Evolutionary conservation across 2,888 invertebrate species (phyloP).

Genomic region (Neria commutata): DNA sequence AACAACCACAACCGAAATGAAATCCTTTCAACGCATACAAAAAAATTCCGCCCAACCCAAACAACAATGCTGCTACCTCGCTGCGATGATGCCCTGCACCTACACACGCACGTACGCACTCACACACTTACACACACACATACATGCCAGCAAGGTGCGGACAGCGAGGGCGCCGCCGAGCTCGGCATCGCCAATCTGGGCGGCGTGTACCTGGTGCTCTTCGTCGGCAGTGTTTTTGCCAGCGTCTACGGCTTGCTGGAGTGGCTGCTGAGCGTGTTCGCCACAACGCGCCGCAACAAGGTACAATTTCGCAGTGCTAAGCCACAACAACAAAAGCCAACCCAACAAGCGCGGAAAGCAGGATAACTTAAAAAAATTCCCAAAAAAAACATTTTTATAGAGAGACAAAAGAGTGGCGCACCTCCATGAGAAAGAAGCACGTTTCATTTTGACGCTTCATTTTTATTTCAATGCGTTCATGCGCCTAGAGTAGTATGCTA

Average conservation of each 20-base stretch:
- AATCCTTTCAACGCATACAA: slow-evolving; percentile 6
- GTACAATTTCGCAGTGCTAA: slow-evolving; percentile 35
- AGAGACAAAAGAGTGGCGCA: background rate
- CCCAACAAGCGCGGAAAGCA: background rate
- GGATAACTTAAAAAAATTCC: background rate
- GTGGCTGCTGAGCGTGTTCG: slow-evolving; percentile 51
- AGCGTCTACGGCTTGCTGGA: slow-evolving; percentile 55
- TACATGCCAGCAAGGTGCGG: slow-evolving; percentile 41
- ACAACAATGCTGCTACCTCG: background rate
- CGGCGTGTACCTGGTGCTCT: slow-evolving; percentile 69
- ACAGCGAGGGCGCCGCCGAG: slow-evolving; percentile 60
- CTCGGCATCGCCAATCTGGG: slow-evolving; percentile 71
- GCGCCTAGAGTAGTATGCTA: background rate
- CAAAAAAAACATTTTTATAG: no score
- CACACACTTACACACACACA: slow-evolving; percentile 19
- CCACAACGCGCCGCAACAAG: slow-evolving; percentile 52
- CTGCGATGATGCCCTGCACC: background rate
- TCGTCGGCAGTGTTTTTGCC: slow-evolving; percentile 63
- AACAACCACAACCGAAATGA: slow-evolving; percentile 3
- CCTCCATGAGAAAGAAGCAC: background rate
- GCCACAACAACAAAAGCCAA: background rate
- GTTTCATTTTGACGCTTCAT: no score
- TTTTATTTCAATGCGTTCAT: no score
- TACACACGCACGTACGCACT: slow-evolving; percentile 5
- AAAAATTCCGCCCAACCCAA: background rate